Evolutionary conservation across 2,797 vertebrate species (phyloP).

Genomic region (Allobates femoralis): DNA sequence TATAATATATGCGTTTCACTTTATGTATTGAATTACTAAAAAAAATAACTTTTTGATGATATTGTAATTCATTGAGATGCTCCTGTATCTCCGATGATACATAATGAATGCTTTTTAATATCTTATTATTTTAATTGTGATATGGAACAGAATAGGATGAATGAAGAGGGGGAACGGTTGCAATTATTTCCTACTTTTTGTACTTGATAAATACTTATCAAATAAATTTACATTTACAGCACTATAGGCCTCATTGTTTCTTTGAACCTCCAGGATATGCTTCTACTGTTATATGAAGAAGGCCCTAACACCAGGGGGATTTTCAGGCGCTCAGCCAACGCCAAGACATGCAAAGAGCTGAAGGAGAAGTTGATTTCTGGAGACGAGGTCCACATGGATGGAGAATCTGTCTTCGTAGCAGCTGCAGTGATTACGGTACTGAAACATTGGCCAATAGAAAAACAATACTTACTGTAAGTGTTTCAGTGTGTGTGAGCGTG

Average conservation of each 20-base stretch:
- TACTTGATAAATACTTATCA: too few species aligned
- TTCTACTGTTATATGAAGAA: slow-evolving; percentile 77
- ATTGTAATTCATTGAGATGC: too few species aligned
- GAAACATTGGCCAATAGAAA: background rate
- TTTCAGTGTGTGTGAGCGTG: background rate
- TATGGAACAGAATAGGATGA: too few species aligned
- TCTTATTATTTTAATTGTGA: too few species aligned
- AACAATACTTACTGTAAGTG: background rate
- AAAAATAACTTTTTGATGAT: too few species aligned
- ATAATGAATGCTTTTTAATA: too few species aligned
- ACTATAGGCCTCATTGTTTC: background rate
- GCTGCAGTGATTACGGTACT: slow-evolving; percentile 80
- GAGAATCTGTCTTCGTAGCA: slow-evolving; percentile 80
- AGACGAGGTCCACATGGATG: slow-evolving; percentile 73
- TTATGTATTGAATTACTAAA: too few species aligned
- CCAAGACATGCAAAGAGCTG: slow-evolving; percentile 79
- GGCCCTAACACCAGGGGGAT: slow-evolving; percentile 80
- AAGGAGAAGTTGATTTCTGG: slow-evolving; percentile 81
- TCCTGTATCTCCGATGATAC: too few species aligned
- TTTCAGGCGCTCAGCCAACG: slow-evolving; percentile 82
- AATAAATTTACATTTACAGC: too few species aligned
- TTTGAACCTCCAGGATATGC: slow-evolving; percentile 73
- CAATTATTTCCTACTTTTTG: too few species aligned
- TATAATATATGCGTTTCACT: too few species aligned
- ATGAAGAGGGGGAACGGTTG: too few species aligned